phyloP scores from a whole-genome alignment of 2,888 invertebrate genomes.

The Cheilosia vernalis region DNA sequence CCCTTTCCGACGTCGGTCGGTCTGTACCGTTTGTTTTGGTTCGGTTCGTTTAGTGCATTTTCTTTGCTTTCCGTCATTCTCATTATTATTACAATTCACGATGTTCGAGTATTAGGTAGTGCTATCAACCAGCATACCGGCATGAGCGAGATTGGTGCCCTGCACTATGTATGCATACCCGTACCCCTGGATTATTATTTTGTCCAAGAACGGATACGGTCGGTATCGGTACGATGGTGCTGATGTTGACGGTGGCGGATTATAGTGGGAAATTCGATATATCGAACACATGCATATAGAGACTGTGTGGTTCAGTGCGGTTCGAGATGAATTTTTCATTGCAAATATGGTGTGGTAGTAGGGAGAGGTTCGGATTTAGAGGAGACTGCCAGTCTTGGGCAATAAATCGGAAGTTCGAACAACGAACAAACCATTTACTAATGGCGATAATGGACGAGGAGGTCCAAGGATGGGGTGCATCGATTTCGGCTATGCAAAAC shows the following conservation, averaged over 20 bases:
- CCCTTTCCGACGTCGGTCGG: constrained; percentile 6
- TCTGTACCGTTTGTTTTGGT: constrained; percentile 16
- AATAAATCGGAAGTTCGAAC: constrained; percentile 67
- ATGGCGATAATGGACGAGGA: constrained; percentile 65
- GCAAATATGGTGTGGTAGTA: neutral
- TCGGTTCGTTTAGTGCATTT: constrained; percentile 62
- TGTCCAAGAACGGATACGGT: constrained; percentile 13
- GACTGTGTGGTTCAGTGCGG: constrained; percentile 37
- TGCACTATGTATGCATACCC: neutral
- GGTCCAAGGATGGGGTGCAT: constrained; percentile 42
- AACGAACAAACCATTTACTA: constrained; percentile 72
- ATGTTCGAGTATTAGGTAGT: neutral
- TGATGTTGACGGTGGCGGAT: constrained; percentile 45
- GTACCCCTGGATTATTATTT: constrained; percentile 17
- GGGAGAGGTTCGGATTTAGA: neutral
- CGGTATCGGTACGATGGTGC: neutral
- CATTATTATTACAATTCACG: constrained; percentile 67
- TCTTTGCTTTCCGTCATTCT: constrained; percentile 56
- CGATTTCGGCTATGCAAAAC: constrained; percentile 41
- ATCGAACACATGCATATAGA: constrained; percentile 33
- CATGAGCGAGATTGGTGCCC: neutral
- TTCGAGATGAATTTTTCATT: constrained; percentile 69
- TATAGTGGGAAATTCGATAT: constrained; percentile 60
- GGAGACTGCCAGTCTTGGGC: constrained; percentile 45
- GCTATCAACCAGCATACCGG: neutral